Conservation (phyloP, 2,888 invertebrate genomes). For the Synergus umbraculus region DNA sequence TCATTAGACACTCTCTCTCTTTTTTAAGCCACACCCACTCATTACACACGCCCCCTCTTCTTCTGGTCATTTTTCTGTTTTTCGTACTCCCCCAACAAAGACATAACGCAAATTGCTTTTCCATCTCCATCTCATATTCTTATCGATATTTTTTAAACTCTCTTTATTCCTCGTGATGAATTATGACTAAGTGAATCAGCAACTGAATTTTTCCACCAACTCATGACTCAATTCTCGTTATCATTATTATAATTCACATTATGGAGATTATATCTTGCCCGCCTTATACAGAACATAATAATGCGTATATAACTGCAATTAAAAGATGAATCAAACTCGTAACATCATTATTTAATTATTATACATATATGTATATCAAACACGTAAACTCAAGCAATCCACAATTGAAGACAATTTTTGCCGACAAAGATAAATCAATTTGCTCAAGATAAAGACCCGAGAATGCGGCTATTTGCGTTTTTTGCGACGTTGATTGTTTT, state of each 20-base stretch:
- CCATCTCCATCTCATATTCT: not conserved
- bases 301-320: not conserved
- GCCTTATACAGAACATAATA: no score
- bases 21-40: no score
- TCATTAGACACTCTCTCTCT: no score
- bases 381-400: not conserved
- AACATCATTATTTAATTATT: not conserved
- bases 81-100: conserved; percentile 15
- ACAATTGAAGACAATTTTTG: not conserved
- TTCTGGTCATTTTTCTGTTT: not conserved
- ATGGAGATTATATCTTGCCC: no score
- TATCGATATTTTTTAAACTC: not conserved
- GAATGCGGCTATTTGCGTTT: conserved; percentile 16
- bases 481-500: not conserved
- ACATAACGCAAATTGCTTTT: not conserved
- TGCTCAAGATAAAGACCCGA: conserved; percentile 3
- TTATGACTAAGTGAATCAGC: no score
- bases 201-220: no score
- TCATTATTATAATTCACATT: no score
- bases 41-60: no score
- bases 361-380: not conserved
- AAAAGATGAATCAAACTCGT: not conserved
- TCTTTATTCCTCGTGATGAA: not conserved
- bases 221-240: not conserved
- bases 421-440: conserved; percentile 24